Conservation (phyloP, 2,113 vertebrate species). For the Erpornis zantholeuca region DNA sequence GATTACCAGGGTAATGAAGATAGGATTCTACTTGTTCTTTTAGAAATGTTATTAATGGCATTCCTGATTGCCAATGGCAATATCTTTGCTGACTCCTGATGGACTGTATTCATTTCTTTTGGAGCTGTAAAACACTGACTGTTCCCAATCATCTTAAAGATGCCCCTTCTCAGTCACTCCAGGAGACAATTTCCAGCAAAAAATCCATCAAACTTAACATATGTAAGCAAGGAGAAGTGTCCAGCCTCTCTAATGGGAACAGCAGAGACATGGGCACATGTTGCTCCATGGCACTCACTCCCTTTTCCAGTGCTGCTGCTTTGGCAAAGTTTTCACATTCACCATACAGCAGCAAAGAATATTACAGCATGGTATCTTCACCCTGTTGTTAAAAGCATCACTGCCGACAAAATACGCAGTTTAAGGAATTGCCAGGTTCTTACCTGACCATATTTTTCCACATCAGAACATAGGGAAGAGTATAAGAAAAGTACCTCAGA, state of each 20-base stretch:
- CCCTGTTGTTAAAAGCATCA: background rate
- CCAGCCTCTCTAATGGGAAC: background rate
- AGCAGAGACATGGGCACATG: background rate
- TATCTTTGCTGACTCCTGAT: background rate
- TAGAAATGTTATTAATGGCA: background rate
- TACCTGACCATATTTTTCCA: background rate
- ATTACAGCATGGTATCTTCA: background rate
- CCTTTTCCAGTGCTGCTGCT: background rate
- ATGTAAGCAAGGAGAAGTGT: background rate
- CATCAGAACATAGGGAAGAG: background rate
- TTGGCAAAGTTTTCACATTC: background rate
- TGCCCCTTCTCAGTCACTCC: background rate
- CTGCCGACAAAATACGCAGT: background rate
- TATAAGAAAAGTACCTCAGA: background rate
- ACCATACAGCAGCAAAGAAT: background rate
- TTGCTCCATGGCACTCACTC: rapidly evolving
- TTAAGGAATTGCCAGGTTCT: background rate
- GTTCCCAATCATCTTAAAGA: background rate
- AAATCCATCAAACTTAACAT: background rate
- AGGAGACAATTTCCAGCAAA: background rate
- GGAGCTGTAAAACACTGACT: background rate
- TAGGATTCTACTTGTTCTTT: background rate
- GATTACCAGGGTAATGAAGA: constrained; percentile 23
- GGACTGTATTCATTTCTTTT: background rate
- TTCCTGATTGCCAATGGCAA: background rate